Percentiles rank a stretch among this genome's conserved stretches.
These are phyloP conservation scores for Thripadectes ignobilis DNA, from an alignment of 2,797 vertebrate species.

Conservation along the genomic window DNA sequence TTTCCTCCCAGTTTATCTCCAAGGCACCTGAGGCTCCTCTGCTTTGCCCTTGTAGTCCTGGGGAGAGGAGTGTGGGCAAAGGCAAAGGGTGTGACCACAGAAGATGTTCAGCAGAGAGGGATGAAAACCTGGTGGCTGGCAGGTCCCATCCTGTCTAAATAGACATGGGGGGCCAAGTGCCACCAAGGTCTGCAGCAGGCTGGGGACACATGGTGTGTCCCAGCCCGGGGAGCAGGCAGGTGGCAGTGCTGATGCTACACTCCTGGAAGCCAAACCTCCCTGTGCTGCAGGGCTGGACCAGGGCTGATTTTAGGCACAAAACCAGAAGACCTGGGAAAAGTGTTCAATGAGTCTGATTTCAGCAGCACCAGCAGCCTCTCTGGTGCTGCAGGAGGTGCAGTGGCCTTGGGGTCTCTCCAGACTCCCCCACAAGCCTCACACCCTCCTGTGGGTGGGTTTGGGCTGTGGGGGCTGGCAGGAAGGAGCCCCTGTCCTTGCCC, in stretches of 20 bases:
- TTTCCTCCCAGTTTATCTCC: not conserved
- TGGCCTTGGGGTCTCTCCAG: not conserved
- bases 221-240: not conserved
- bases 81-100: not conserved
- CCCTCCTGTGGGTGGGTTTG: not conserved
- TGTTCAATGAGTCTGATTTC: not conserved
- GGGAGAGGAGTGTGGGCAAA: not conserved
- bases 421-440: not conserved
- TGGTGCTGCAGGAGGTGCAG: not conserved
- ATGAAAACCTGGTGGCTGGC: not conserved
- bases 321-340: not conserved
- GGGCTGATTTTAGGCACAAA: not conserved
- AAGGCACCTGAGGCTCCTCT: not conserved
- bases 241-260: not conserved
- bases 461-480: fast-evolving
- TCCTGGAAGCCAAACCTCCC: not conserved
- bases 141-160: not conserved
- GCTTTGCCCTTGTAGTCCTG: not conserved
- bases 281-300: not conserved
- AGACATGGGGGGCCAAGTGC: fast-evolving
- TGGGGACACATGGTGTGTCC: not conserved
- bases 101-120: not conserved
- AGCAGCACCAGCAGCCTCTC: not conserved
- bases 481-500: conserved; percentile 36
- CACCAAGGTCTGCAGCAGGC: not conserved